Percentiles rank a stretch among this genome's conserved stretches.
These are phyloP conservation scores for Ceramica pisi DNA, from an alignment of 2,888 invertebrate species.

Conservation along the genomic window DNA sequence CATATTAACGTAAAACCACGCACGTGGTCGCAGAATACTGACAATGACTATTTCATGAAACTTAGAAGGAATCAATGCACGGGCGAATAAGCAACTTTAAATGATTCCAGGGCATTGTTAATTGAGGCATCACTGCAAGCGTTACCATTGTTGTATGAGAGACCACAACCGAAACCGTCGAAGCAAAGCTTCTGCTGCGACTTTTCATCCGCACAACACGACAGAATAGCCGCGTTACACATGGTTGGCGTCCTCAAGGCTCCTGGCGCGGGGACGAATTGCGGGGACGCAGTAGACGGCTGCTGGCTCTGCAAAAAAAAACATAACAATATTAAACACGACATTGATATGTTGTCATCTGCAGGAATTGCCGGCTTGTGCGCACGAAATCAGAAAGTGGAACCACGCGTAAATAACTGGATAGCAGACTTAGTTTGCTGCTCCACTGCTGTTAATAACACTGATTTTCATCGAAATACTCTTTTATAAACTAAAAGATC, in stretches of 20 bases:
- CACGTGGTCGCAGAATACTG: slow-evolving; percentile 70
- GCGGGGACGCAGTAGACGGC: slow-evolving; percentile 63
- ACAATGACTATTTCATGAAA: slow-evolving; percentile 56
- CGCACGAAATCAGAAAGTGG: slow-evolving; percentile 69
- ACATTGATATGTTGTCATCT: slow-evolving; percentile 51
- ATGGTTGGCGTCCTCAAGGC: slow-evolving; percentile 59
- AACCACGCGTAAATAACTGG: slow-evolving; percentile 59
- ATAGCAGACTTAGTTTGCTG: slow-evolving; percentile 42
- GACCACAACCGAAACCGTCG: slow-evolving; percentile 71
- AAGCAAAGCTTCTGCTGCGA: slow-evolving; percentile 75
- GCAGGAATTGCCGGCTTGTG: slow-evolving; percentile 51
- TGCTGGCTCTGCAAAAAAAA: slow-evolving; percentile 63
- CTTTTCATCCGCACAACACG: slow-evolving; percentile 75
- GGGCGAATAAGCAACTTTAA: slow-evolving; percentile 76
- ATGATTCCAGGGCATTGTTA: slow-evolving; percentile 72
- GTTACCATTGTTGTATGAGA: slow-evolving; percentile 66
- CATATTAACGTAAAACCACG: slow-evolving; percentile 48
- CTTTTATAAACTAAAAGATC: slow-evolving; percentile 14
- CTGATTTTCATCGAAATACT: slow-evolving; percentile 27
- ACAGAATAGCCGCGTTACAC: slow-evolving; percentile 80
- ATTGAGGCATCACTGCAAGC: slow-evolving; percentile 73
- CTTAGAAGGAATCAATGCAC: slow-evolving; percentile 61
- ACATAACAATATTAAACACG: slow-evolving; percentile 47
- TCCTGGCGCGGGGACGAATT: slow-evolving; percentile 29
- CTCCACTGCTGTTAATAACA: slow-evolving; percentile 40